phyloP scores from a whole-genome alignment of 2,888 invertebrate genomes.

The Lasioglossum oenotherae region DNA sequence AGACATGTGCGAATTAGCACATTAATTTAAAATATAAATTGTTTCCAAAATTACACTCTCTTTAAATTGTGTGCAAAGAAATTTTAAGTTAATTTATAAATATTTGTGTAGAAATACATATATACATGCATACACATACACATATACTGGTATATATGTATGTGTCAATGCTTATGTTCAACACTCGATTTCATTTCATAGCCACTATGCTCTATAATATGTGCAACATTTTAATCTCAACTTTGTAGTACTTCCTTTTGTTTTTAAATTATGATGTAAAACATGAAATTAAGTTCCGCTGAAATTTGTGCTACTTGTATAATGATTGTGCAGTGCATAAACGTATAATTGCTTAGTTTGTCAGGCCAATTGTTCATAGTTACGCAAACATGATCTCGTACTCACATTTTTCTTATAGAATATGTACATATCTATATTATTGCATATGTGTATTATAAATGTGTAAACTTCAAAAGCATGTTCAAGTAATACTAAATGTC shows the following conservation, averaged over 20 bases:
- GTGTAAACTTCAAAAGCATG: constrained; percentile 72
- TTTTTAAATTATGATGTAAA: constrained; percentile 32
- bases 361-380: constrained; percentile 53
- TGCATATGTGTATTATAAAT: constrained; percentile 67
- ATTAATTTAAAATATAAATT: constrained; percentile 47
- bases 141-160: constrained; percentile 16
- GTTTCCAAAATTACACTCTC: constrained; percentile 29
- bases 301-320: constrained; percentile 50
- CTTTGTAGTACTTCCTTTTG: constrained; percentile 26
- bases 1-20: constrained; percentile 43
- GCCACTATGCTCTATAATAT: constrained; percentile 26
- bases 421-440: constrained; percentile 58
- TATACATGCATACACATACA: constrained; percentile 14
- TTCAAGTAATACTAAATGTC: constrained; percentile 63
- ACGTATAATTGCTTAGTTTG: constrained; percentile 44
- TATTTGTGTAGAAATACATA: constrained; percentile 31
- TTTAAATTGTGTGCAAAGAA: constrained; percentile 49
- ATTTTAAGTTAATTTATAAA: constrained; percentile 43
- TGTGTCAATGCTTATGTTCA: constrained; percentile 21
- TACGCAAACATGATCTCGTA: constrained; percentile 53
- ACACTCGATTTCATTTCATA: constrained; percentile 43
- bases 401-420: constrained; percentile 36
- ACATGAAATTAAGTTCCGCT: constrained; percentile 34
- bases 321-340: constrained; percentile 64
- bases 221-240: constrained; percentile 31